Base-by-base conservation (phyloP, 2,113 vertebrate species). In the Plestiodon gilberti region DNA sequence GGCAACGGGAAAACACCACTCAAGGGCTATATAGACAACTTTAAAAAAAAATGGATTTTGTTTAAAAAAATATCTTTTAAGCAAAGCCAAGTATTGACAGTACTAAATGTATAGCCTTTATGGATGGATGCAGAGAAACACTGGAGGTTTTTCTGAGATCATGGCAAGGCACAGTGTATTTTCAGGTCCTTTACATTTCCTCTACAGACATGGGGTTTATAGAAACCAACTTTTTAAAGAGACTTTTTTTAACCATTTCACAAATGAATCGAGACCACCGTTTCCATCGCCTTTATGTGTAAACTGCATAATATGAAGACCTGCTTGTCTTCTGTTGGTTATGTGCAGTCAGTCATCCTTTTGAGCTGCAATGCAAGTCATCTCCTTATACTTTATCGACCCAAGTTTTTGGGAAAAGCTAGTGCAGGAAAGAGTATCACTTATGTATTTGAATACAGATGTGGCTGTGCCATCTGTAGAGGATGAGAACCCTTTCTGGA, bases 1-100 rank as follows among this genome's bases (percentile, higher is more conserved):
- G 96, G 89, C 95, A 95, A 88, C 95, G 95, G 84, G 6, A 92
- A 96, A 95, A 95, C 95, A 92, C 95, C 96, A 94, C 94, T 92
- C 87, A 94, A 96, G 94, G 95, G 96, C 96, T 96, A 91, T n/a
- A n/a, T 92, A 67, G 88, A 89, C 89, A 91, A 90, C 92, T 91
- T 96, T 96, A 96, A 23, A 22, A 95, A 94, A 81, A 93, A 89
- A 87, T 86, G 81, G 87, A 84, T 95, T 95, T 97, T 95, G 93
- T 95, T 96, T 88, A 88, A 93, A 83, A 90, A 94, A 86, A 93
- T 93, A 91, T 90, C 90, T 95, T 96, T 97, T 96, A 95, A 95
- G 90, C 87, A 94, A 92, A 95, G 83, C 92, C 90, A 93, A 43
- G 82, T 89, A 82, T 93, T 93, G 89, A 90, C 91, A 90, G 78